These are phyloP conservation scores for Enoplosus armatus DNA, from an alignment of 2,797 vertebrate genomes.

Conservation along the genomic window DNA sequence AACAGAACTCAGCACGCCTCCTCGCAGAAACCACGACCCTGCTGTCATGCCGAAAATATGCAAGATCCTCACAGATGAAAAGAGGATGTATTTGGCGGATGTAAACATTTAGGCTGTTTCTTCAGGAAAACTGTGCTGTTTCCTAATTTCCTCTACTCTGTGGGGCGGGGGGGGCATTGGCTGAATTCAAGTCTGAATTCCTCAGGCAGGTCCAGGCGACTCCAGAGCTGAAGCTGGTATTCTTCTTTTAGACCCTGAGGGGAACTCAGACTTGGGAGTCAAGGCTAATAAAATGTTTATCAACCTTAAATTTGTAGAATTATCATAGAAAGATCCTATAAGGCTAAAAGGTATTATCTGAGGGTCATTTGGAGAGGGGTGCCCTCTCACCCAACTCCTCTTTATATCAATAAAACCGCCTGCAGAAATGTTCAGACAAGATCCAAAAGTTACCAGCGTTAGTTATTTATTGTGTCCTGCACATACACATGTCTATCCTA, in stretches of 20 bases:
- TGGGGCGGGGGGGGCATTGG: not conserved
- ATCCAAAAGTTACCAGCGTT: not conserved
- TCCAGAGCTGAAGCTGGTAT: not conserved
- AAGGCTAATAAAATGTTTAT: not conserved
- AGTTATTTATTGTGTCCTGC: not conserved
- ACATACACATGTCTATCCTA: not conserved
- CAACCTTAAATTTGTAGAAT: not conserved
- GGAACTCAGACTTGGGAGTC: accelerated
- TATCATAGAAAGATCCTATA: not conserved
- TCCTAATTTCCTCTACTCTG: not conserved
- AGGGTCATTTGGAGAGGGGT: not conserved
- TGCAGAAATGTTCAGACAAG: not conserved
- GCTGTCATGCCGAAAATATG: slow-evolving; percentile 20
- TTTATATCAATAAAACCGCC: not conserved
- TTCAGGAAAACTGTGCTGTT: not conserved
- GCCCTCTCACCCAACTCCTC: not conserved
- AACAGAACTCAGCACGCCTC: not conserved
- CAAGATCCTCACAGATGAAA: not conserved
- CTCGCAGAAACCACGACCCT: slow-evolving; percentile 2
- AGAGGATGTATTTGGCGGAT: not conserved
- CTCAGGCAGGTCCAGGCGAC: slow-evolving; percentile 64
- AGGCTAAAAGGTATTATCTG: not conserved
- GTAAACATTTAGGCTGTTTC: slow-evolving; percentile 19
- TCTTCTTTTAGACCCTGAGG: slow-evolving; percentile 1
- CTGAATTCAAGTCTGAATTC: slow-evolving; percentile 59